A percentile compares a stretch with the other conserved stretches of the same genome.
phyloP scores from a whole-genome alignment of 2,888 invertebrate species.

The Meliscaeva auricollis region DNA sequence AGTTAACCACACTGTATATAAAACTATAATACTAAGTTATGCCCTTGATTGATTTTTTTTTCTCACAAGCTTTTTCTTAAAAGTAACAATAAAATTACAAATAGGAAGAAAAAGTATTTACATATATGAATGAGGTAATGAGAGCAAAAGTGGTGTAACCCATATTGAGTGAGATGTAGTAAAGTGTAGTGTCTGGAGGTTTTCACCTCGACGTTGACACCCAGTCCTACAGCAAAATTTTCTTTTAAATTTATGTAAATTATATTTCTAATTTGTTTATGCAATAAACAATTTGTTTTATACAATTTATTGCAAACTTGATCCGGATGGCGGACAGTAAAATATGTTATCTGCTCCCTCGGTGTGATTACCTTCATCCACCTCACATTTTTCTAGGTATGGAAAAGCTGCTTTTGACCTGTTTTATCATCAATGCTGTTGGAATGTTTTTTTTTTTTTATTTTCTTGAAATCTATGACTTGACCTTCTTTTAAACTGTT shows the following conservation, averaged over 20 bases:
- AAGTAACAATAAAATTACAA: neutral
- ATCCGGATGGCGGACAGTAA: too few relatives aligned
- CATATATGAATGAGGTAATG: neutral
- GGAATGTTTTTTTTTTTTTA: too few relatives aligned
- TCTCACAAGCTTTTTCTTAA: neutral
- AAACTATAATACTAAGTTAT: too few relatives aligned
- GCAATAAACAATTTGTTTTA: neutral
- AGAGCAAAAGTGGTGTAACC: conserved; percentile 23
- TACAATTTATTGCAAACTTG: neutral
- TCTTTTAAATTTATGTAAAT: conserved; percentile 8
- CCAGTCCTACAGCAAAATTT: neutral
- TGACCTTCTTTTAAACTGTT: too few relatives aligned
- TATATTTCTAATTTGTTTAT: neutral
- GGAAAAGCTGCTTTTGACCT: too few relatives aligned
- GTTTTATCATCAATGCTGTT: too few relatives aligned
- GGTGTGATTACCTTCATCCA: too few relatives aligned
- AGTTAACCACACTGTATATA: neutral
- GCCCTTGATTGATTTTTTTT: too few relatives aligned
- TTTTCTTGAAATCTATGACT: too few relatives aligned
- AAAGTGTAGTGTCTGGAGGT: conserved; percentile 13
- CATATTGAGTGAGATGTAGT: neutral
- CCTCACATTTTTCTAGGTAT: too few relatives aligned
- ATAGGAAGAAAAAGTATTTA: neutral
- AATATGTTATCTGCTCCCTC: too few relatives aligned
- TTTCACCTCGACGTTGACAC: conserved; percentile 1